Conservation (phyloP, 53 echinoderm and acorn worm genomes). For the Luidia sarsii region DNA sequence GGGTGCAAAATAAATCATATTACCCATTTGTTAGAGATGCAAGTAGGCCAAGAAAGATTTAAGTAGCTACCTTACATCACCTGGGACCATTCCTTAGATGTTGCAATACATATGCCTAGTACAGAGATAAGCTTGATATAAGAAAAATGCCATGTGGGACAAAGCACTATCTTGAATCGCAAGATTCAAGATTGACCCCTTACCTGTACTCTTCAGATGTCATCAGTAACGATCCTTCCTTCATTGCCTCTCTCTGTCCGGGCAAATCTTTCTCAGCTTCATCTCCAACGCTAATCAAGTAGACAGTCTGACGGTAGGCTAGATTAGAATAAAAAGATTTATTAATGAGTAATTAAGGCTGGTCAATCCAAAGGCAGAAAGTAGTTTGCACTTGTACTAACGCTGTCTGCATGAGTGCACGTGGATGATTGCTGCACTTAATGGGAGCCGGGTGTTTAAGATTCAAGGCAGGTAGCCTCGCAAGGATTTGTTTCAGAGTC, state of each 20-base stretch:
- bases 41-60: slow-evolving; percentile 42
- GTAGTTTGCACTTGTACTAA: slow-evolving; percentile 53
- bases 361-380: slow-evolving; percentile 45
- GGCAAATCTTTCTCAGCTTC: slow-evolving; percentile 30
- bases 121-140: slow-evolving; percentile 50
- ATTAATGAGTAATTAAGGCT: slow-evolving; percentile 57
- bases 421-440: slow-evolving; percentile 8
- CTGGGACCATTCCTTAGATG: slow-evolving; percentile 24
- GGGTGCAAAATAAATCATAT: slow-evolving; percentile 48
- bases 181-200: slow-evolving; percentile 32
- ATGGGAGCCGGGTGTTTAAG: slow-evolving; percentile 52
- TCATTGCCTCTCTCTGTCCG: slow-evolving; percentile 1
- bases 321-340: slow-evolving; percentile 57
- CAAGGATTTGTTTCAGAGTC: slow-evolving; percentile 45
- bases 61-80: slow-evolving; percentile 22
- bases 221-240: slow-evolving; percentile 25
- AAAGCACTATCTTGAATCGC: slow-evolving; percentile 11
- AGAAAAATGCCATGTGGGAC: slow-evolving; percentile 7
- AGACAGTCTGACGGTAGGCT: slow-evolving; percentile 54
- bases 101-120: slow-evolving; percentile 30
- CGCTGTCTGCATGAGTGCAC: slow-evolving; percentile 21
- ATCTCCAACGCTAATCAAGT: slow-evolving; percentile 36
- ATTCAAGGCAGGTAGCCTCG: slow-evolving; percentile 47
- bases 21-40: slow-evolving; percentile 10
- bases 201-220: slow-evolving; percentile 41